These are phyloP conservation scores for Buphagus erythrorhynchus DNA, from an alignment of 2,797 vertebrate species.

Conservation along the genomic window DNA sequence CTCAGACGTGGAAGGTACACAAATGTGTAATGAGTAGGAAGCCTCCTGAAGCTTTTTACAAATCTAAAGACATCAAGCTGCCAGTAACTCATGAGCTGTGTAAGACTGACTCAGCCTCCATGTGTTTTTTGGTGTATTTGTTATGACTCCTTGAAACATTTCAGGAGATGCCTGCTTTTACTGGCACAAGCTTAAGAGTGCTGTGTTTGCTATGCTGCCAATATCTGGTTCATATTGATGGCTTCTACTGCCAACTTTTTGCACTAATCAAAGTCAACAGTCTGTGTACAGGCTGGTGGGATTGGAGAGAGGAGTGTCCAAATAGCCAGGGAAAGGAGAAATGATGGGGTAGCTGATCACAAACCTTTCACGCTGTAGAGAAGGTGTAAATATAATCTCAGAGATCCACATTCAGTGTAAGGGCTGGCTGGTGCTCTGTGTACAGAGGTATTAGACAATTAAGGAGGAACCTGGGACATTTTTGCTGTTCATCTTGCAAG, in stretches of 20 bases:
- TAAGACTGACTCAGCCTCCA: slow-evolving; percentile 55
- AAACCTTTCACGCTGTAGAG: background rate
- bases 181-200: background rate
- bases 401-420: background rate
- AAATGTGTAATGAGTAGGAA: slow-evolving; percentile 50
- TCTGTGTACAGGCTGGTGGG: background rate
- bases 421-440: background rate
- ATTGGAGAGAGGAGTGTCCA: background rate
- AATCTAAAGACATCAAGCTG: slow-evolving; percentile 18
- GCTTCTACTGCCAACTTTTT: background rate
- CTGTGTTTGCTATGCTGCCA: background rate
- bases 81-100: slow-evolving; percentile 38
- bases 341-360: background rate
- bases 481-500: background rate
- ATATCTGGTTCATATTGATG: background rate
- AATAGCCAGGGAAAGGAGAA: background rate
- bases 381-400: background rate
- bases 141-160: background rate
- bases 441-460: background rate
- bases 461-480: background rate
- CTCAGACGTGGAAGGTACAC: background rate
- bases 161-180: background rate
- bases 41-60: slow-evolving; percentile 23
- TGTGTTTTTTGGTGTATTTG: slow-evolving; percentile 6
- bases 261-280: background rate